Conservation (phyloP, 2,888 invertebrate genomes). For the Mythimna pallens region DNA sequence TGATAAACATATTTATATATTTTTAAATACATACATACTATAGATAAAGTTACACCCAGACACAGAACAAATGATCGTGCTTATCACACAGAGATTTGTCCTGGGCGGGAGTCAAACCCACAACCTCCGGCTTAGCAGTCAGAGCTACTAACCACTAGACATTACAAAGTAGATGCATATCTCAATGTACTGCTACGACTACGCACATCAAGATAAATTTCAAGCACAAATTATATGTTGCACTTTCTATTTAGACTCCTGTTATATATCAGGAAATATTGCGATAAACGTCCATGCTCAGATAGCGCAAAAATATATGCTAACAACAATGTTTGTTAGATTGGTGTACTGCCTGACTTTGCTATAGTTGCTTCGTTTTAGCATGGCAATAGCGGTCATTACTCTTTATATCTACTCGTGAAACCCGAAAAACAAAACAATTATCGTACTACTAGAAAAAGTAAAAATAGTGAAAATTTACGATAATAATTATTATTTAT, state of each 20-base stretch:
- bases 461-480: no score
- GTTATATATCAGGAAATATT: constrained; percentile 68
- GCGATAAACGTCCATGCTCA: constrained; percentile 41
- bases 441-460: no score
- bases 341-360: background rate
- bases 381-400: background rate
- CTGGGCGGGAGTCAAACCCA: no score
- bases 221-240: constrained; percentile 65
- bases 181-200: constrained; percentile 37
- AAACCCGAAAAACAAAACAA: no score
- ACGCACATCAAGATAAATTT: constrained; percentile 70
- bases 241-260: constrained; percentile 71
- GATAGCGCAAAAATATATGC: constrained; percentile 31
- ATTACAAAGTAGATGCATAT: constrained; percentile 21
- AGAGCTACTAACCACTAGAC: no score
- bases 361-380: background rate
- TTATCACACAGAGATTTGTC: no score
- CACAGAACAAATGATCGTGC: no score
- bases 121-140: no score
- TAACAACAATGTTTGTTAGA: constrained; percentile 43
- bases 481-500: no score
- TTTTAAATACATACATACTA: no score
- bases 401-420: background rate
- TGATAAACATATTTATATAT: no score
- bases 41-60: no score